These are phyloP conservation scores for Trypoxylon attenuatum DNA, from an alignment of 2,888 invertebrate genomes.

Conservation along the genomic window DNA sequence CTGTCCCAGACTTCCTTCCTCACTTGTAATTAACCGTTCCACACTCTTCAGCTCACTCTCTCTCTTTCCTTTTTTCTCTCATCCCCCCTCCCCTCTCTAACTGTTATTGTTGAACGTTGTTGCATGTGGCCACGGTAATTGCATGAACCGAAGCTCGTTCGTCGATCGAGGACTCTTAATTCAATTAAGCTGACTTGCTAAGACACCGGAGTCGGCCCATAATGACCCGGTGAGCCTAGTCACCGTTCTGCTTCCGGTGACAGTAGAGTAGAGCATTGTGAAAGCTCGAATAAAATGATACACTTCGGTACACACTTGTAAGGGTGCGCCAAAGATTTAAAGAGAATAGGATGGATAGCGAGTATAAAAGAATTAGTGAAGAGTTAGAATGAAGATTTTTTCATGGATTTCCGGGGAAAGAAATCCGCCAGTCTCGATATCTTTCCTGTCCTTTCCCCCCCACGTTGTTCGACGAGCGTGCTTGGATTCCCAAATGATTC, in stretches of 20 bases:
- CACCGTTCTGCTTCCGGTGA: no score
- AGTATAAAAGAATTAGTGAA: no score
- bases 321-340: no score
- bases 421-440: constrained; percentile 32
- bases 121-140: constrained; percentile 19
- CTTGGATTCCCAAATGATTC: constrained; percentile 37
- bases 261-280: no score
- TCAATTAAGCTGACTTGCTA: no score
- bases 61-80: constrained; percentile 24
- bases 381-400: neutral
- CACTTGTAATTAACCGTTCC: constrained; percentile 30
- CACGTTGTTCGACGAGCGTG: constrained; percentile 49
- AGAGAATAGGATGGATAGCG: constrained; percentile 1
- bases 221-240: no score
- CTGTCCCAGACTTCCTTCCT: constrained; percentile 68
- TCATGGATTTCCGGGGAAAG: constrained; percentile 9
- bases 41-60: constrained; percentile 23
- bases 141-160: constrained; percentile 41
- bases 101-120: constrained; percentile 20
- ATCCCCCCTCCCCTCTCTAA: constrained; percentile 19
- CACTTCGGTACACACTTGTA: no score
- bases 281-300: no score
- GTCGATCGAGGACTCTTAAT: constrained; percentile 25
- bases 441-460: constrained; percentile 29
- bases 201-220: no score